A percentile compares a stretch with the other conserved stretches of the same genome.
phyloP scores from a whole-genome alignment of 2,797 vertebrate species.

The Australoheros facetus region DNA sequence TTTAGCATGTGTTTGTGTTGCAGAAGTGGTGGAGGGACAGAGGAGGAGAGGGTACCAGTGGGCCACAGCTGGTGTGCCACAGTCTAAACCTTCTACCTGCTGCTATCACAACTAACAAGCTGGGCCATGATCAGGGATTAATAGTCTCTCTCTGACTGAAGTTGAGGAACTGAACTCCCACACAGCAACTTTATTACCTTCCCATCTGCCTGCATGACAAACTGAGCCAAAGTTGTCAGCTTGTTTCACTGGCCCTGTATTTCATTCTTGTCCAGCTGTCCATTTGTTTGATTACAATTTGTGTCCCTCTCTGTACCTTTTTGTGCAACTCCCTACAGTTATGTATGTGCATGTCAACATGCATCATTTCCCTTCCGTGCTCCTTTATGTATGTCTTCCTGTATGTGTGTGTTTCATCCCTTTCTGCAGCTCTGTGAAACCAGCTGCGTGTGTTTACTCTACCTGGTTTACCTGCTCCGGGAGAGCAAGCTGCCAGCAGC shows the following conservation, averaged over 20 bases:
- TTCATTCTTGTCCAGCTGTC: conserved; percentile 7
- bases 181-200: conserved; percentile 1
- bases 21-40: conserved; percentile 71
- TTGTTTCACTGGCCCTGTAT: conserved; percentile 13
- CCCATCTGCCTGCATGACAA: conserved; percentile 19
- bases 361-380: conserved; percentile 19
- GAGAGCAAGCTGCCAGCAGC: conserved; percentile 57
- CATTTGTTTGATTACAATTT: conserved; percentile 43
- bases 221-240: conserved; percentile 20
- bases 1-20: conserved; percentile 87
- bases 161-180: conserved; percentile 18
- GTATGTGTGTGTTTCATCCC: conserved; percentile 31
- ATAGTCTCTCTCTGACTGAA: conserved; percentile 30
- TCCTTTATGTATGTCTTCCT: conserved; percentile 7
- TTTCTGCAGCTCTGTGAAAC: conserved; percentile 53
- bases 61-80: conserved; percentile 84
- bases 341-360: conserved; percentile 36
- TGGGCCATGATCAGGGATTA: conserved; percentile 28
- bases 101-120: conserved; percentile 64
- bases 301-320: conserved; percentile 24
- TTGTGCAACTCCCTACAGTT: conserved; percentile 22
- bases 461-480: conserved; percentile 76
- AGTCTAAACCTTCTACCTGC: conserved; percentile 73
- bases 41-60: conserved; percentile 77
- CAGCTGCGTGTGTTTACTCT: conserved; percentile 68